Conservation (phyloP, 1,140 invertebrate species). For the Cardiocondyla obscurior region DNA sequence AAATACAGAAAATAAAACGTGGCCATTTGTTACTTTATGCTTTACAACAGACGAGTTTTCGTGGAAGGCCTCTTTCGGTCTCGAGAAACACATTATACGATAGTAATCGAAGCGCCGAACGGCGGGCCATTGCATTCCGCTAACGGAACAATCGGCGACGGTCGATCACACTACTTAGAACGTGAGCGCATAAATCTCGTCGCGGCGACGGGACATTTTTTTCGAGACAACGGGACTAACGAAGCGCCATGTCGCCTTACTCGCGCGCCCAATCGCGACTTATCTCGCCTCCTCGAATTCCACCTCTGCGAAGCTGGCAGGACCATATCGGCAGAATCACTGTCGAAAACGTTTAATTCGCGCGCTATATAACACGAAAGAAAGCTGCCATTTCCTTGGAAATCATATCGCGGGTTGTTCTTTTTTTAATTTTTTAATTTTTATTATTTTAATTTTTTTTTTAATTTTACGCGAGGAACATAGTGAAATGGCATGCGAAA, state of each 20-base stretch:
- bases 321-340: too few relatives aligned
- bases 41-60: not conserved
- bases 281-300: constrained; percentile 72
- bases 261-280: constrained; percentile 76
- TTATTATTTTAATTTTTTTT: too few relatives aligned
- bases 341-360: too few relatives aligned
- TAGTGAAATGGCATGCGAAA: too few relatives aligned
- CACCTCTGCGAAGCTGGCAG: too few relatives aligned
- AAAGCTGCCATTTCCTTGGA: not conserved
- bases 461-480: too few relatives aligned
- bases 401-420: not conserved
- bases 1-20: not conserved
- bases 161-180: constrained; percentile 76
- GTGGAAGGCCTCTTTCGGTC: not conserved
- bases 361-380: not conserved
- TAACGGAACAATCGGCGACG: constrained; percentile 71
- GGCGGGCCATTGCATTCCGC: constrained; percentile 58
- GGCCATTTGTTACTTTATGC: constrained; percentile 9
- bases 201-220: constrained; percentile 11
- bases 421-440: too few relatives aligned
- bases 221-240: constrained; percentile 69
- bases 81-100: constrained; percentile 16
- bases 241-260: constrained; percentile 75
- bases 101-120: constrained; percentile 17
- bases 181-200: constrained; percentile 70